Base-by-base conservation (phyloP, 2,797 vertebrate species). In the Podargus strigoides region DNA sequence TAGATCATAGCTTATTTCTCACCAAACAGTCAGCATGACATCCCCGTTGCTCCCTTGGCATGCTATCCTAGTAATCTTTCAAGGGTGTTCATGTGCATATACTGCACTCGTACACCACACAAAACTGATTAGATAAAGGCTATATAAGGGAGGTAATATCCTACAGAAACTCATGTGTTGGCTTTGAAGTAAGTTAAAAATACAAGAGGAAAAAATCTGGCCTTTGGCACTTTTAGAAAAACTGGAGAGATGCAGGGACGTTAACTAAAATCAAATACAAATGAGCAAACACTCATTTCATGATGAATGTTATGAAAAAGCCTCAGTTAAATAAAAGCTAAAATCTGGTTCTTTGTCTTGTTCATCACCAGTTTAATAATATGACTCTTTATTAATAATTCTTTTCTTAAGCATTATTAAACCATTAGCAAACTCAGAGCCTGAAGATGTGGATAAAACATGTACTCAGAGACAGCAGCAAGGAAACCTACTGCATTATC, bases 221-320 rank as follows among this genome's bases (percentile, higher is more conserved):
- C 78, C 79, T 89, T 90, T 91, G 87, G 70, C 83, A 69, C 72
- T n/a, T 64, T 4, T 42, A 6, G 13, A 86, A 94, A 70, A 81
- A 63, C 3, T 76, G 66, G 67, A 96, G 73, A 85, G 80, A 89
- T 68, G 93, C 78, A 75, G 76, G 76, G 63, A 94, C 94, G 58
- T 88, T 84, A 78, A 83, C 79, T 74, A 83, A 96, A 95, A 94
- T 80, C 74, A 97, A 96, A 94, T 42, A 92, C 81, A 92, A 92
- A 91, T 34, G 89, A 97, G 89, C 80, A 90, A 95, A 84, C 73
- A 79, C 75, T 86, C 75, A 36, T 91, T 89, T 91, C 27, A 47
- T 84, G 78, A 80, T 19, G 41, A 85, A 89, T 85, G 85, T 89
- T 96, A 93, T 83, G 85, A 82, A 84, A 87, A 84, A 10, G 28